Conservation (phyloP, 2,797 vertebrate species). For the Huso huso region DNA sequence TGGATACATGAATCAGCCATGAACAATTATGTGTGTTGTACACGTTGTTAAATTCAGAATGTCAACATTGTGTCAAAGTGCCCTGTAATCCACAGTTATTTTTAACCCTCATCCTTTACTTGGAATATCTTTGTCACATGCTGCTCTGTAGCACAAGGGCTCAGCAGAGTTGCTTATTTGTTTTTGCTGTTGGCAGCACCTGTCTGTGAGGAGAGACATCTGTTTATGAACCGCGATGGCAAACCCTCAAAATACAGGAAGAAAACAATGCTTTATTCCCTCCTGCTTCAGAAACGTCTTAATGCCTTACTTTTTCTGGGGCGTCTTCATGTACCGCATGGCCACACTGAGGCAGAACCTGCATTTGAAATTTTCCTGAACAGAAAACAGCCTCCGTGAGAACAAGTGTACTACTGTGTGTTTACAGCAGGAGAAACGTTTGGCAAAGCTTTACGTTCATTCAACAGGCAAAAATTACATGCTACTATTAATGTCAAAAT, state of each 20-base stretch:
- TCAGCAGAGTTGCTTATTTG: background rate
- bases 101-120: too few relatives aligned
- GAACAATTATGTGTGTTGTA: too few relatives aligned
- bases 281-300: background rate
- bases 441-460: background rate
- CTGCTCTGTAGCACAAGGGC: too few relatives aligned
- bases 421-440: background rate
- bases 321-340: conserved; percentile 95
- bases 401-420: background rate
- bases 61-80: too few relatives aligned
- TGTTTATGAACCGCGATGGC: background rate
- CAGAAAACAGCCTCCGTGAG: conserved; percentile 11
- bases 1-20: too few relatives aligned
- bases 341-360: conserved; percentile 93
- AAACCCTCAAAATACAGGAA: background rate
- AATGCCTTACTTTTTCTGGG: conserved; percentile 80
- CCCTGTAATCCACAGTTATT: too few relatives aligned
- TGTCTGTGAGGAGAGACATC: background rate
- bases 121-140: too few relatives aligned
- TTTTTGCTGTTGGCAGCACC: background rate
- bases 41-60: too few relatives aligned
- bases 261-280: background rate
- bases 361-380: conserved; percentile 97
- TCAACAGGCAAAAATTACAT: background rate
- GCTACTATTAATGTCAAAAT: too few relatives aligned